Evolutionary conservation across 2,113 vertebrate species (phyloP).

Genomic region (Carassius gibelio): DNA sequence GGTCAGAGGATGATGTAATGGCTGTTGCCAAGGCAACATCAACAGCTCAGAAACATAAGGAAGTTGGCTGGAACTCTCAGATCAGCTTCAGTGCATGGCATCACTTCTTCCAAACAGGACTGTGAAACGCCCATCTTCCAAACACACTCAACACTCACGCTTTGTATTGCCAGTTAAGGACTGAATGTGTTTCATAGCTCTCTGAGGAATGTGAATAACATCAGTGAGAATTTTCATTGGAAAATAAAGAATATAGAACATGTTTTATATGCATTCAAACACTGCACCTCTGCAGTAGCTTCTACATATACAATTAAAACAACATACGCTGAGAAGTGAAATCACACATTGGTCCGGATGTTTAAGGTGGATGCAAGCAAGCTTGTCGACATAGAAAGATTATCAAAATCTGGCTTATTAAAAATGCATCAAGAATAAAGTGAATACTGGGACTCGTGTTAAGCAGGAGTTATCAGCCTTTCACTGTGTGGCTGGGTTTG

Average conservation of each 20-base stretch:
- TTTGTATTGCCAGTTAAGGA: neutral
- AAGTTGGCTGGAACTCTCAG: constrained; percentile 62
- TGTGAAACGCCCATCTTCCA: neutral
- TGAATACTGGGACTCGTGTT: neutral
- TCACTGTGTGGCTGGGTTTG: neutral
- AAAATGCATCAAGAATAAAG: neutral
- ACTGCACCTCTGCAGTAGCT: neutral
- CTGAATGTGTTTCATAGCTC: neutral
- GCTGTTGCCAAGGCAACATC: constrained; percentile 69
- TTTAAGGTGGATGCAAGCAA: neutral
- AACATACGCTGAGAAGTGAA: neutral
- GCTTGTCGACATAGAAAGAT: neutral
- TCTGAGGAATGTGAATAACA: neutral
- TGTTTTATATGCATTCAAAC: neutral
- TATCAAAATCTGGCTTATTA: neutral
- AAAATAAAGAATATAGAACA: neutral
- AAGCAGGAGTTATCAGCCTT: neutral
- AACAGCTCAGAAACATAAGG: constrained; percentile 68
- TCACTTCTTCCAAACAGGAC: constrained; percentile 59
- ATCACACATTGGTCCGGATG: neutral
- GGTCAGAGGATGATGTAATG: constrained; percentile 39
- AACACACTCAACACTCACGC: constrained; percentile 35
- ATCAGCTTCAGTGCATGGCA: constrained; percentile 43
- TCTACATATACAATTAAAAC: neutral
- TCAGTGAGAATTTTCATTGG: neutral